Base-by-base conservation (phyloP, 1,140 invertebrate genomes). In the Conopomorpha cramerella region DNA sequence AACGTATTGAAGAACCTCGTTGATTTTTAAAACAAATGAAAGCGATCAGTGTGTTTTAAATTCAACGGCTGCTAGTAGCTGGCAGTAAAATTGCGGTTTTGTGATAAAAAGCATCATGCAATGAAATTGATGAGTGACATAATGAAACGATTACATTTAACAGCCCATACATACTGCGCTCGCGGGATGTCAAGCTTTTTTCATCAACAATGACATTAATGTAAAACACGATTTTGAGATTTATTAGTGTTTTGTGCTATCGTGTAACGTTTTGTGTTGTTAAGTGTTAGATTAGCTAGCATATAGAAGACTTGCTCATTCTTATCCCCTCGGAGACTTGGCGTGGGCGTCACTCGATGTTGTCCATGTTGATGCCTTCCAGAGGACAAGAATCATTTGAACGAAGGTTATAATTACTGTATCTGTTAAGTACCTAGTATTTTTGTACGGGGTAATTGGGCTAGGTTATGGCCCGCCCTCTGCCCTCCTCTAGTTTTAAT, bases 21-120 rank as follows among this genome's bases (percentile, higher is more conserved):
- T n/a, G n/a, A n/a, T n/a, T n/a, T n/a, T n/a, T n/a, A n/a, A n/a
- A n/a, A n/a, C n/a, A 23, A 23, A 23, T 23, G 19, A 23, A 6
- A 10, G 10, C 19, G 19, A 32, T 7, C 7, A 17, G 16, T 17
- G 6, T 32, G 30, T n/a, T n/a, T n/a, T n/a, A n/a, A n/a, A n/a
- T n/a, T 32, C 12, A 32, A 15, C 4, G 8, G 30, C 64, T 74
- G 71, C 67, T 66, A 72, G 70, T 33, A 55, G 55, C 70, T 76
- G 59, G 71, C 71, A 71, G 64, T 67, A 68, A 61, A 76, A 72
- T 70, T 53, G 65, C 53, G 44, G 55, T 72, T 62, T 68, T 74
- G 66, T 72, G 66, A 71, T 76, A 74, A 51, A 32, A n/a, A n/a
- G n/a, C n/a, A 14, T 32, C 16, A 45, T 57, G 64, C 66, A 74